These are phyloP conservation scores for Tokudaia tokunoshimensis DNA, from an alignment of 2,797 vertebrate species.

Conservation along the genomic window DNA sequence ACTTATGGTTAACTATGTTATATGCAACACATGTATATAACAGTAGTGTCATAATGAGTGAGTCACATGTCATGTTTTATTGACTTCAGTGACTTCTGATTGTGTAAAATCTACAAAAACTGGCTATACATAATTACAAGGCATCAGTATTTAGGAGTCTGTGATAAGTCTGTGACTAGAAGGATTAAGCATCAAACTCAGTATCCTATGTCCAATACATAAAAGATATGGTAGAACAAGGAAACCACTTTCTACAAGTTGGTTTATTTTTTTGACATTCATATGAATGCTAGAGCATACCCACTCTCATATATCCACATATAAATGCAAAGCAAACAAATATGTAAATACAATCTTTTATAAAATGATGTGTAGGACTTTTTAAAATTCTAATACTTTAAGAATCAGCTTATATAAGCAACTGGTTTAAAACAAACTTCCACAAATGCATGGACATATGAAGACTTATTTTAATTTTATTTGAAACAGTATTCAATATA, in stretches of 20 bases:
- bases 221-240: neutral
- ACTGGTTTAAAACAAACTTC: constrained; percentile 49
- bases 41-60: constrained; percentile 13
- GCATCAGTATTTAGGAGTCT: constrained; percentile 39
- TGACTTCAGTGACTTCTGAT: constrained; percentile 48
- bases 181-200: neutral
- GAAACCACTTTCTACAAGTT: neutral
- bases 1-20: neutral
- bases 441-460: constrained; percentile 26
- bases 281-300: neutral
- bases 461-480: constrained; percentile 73
- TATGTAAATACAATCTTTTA: neutral
- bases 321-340: neutral
- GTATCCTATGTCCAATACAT: neutral
- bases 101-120: constrained; percentile 44
- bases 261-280: neutral
- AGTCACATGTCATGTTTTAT: constrained; percentile 40
- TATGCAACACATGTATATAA: neutral
- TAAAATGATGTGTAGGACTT: neutral
- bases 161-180: neutral
- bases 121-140: constrained; percentile 31
- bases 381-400: constrained; percentile 52
- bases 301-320: neutral
- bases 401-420: constrained; percentile 51
- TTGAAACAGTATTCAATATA: constrained; percentile 65